Percentiles rank a stretch among this genome's conserved stretches.
Evolutionary conservation across 2,797 vertebrate genomes (phyloP).

Genomic region (Pangasius sanitwongsei): DNA sequence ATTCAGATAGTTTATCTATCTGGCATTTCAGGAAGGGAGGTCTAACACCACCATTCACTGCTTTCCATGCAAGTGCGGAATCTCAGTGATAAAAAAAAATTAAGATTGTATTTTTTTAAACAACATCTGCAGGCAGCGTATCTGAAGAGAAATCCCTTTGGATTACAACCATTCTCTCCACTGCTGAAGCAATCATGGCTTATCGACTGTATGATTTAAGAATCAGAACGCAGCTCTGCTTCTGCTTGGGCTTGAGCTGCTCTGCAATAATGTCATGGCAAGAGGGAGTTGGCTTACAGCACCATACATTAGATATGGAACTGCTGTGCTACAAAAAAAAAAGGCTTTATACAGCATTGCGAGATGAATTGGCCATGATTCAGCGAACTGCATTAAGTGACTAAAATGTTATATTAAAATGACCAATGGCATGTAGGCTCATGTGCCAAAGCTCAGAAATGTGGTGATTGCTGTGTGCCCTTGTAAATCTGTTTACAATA

Average conservation of each 20-base stretch:
- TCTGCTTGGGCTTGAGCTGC: constrained; percentile 36
- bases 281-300: constrained; percentile 45
- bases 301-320: constrained; percentile 38
- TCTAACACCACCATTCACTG: constrained; percentile 35
- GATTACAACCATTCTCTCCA: constrained; percentile 48
- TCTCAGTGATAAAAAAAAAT: constrained; percentile 29
- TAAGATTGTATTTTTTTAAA: constrained; percentile 40
- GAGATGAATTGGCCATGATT: constrained; percentile 31
- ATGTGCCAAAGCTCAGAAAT: not conserved
- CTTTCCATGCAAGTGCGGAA: not conserved
- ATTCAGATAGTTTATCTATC: constrained; percentile 59
- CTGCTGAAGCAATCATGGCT: constrained; percentile 50
- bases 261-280: constrained; percentile 56
- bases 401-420: constrained; percentile 13
- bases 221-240: constrained; percentile 47
- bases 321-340: constrained; percentile 13
- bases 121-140: constrained; percentile 32
- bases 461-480: constrained; percentile 10
- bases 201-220: constrained; percentile 54
- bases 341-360: constrained; percentile 23
- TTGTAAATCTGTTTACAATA: constrained; percentile 41
- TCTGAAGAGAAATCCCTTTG: constrained; percentile 42
- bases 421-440: constrained; percentile 5
- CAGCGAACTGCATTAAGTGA: constrained; percentile 36
- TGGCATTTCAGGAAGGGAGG: constrained; percentile 52